Evolutionary conservation across 2,888 invertebrate genomes (phyloP), one percentile per base, ranked within the genome.

Genomic region (Cactoblastis cactorum): DNA sequence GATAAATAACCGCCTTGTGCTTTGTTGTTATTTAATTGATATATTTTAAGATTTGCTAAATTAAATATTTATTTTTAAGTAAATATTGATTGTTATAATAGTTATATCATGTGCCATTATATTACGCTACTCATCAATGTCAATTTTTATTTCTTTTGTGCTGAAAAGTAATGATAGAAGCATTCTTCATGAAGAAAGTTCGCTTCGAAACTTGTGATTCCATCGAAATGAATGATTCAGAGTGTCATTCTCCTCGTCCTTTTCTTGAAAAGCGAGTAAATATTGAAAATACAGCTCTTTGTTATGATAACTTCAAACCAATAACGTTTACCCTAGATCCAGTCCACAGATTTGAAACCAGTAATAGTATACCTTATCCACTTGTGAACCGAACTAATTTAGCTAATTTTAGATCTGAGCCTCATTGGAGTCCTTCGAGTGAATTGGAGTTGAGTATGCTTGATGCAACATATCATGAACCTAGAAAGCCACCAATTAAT

Each of bases 231-330:
- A 75, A 74, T 49, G 76, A 81, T 19, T 65, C 63, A 1, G 88
- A 88, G 53, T 86, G 85, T 55, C 89, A 89, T 56, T 87, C 82
- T 34, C 88, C 89, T 24, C 72, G 89, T 43, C 88, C 88, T 0
- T 79, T 77, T 55, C 60, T 81, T 18, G 77, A 77, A 41, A 72
- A 65, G 50, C 71, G 74, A 50, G 54, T 62, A 38, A 53, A 71
- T 1, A 54, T 54, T 33, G 54, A 60, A n/a, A 32, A 39, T 22
- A 68, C 72, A 8, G 66, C 71, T 37, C 46, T 70, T 19, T 65
- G 59, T 37, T 50, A 68, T 49, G 61, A 57, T 33, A 63, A 59
- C 47, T 53, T 67, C 0, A 74, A 62, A 57, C 54, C 74, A 22
- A 51, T 85, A 34, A 61, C 71, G 0, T 83, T 71, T 58, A 75